These are phyloP conservation scores for Engraulis encrasicolus DNA, from an alignment of 2,113 vertebrate species.

Conservation along the genomic window DNA sequence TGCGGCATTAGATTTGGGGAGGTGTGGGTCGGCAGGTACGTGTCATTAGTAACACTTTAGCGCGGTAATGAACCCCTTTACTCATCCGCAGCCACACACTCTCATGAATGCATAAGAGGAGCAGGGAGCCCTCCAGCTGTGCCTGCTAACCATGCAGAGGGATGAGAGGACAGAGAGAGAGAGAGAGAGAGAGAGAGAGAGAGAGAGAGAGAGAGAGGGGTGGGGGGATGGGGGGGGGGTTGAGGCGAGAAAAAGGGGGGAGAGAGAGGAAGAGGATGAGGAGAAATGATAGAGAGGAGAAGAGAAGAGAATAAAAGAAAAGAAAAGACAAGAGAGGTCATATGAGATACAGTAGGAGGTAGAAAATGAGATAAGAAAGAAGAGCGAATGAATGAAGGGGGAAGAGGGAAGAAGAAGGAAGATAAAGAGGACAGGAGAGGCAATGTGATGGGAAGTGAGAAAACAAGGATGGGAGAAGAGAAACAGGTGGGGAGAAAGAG, in stretches of 20 bases:
- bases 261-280: background rate
- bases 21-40: constrained; percentile 84
- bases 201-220: background rate
- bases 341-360: no score
- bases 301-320: background rate
- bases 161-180: background rate
- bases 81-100: constrained; percentile 78
- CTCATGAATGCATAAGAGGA: constrained; percentile 90
- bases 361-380: background rate
- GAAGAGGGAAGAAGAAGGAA: background rate
- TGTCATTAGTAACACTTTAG: constrained; percentile 91
- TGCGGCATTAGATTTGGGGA: constrained; percentile 90
- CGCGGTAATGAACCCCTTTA: constrained; percentile 87
- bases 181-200: background rate
- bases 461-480: background rate
- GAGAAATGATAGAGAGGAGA: background rate
- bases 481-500: background rate
- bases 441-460: background rate
- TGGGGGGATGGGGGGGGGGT: background rate
- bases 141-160: constrained; percentile 66
- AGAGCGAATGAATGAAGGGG: background rate
- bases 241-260: background rate
- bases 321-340: background rate
- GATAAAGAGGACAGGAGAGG: background rate
- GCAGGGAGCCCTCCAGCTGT: constrained; percentile 56